Conservation (phyloP, 2,888 invertebrate species). For the Sturmia bella region DNA sequence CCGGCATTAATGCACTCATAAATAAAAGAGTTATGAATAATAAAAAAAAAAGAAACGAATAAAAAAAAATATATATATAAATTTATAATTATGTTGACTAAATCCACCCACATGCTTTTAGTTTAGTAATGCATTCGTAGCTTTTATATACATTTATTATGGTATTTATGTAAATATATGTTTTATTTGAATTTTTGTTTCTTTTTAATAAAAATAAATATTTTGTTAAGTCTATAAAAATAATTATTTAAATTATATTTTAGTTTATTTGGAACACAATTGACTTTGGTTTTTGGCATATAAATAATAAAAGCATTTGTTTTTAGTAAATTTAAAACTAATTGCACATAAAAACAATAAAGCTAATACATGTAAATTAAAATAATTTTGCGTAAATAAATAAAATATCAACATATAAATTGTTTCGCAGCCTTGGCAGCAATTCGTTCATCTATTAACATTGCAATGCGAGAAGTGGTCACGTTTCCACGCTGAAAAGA, state of each 20-base stretch:
- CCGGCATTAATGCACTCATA: constrained; percentile 4
- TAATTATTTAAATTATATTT: constrained; percentile 42
- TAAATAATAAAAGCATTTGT: constrained; percentile 43
- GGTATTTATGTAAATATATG: too few species aligned
- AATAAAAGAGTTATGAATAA: constrained; percentile 21
- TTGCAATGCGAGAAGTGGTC: constrained; percentile 77
- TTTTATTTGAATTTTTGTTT: constrained; percentile 2
- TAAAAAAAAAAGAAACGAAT: neutral
- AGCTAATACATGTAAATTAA: constrained; percentile 20
- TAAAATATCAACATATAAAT: neutral
- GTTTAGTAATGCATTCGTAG: neutral
- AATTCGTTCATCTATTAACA: constrained; percentile 66
- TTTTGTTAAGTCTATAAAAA: constrained; percentile 48
- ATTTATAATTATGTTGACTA: constrained; percentile 53
- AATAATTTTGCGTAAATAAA: constrained; percentile 13
- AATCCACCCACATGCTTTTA: neutral
- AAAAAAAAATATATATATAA: constrained; percentile 9
- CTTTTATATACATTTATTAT: neutral
- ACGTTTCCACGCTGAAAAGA: constrained; percentile 75
- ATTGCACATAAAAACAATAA: constrained; percentile 28
- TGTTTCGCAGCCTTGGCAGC: constrained; percentile 7
- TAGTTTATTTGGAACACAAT: constrained; percentile 60
- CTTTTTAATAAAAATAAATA: constrained; percentile 14
- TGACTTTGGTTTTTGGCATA: constrained; percentile 62
- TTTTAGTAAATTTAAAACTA: constrained; percentile 39